Evolutionary conservation across 2,888 invertebrate species (phyloP), one percentile per base, ranked within the genome.

Genomic region (Lampropteryx suffumata): DNA sequence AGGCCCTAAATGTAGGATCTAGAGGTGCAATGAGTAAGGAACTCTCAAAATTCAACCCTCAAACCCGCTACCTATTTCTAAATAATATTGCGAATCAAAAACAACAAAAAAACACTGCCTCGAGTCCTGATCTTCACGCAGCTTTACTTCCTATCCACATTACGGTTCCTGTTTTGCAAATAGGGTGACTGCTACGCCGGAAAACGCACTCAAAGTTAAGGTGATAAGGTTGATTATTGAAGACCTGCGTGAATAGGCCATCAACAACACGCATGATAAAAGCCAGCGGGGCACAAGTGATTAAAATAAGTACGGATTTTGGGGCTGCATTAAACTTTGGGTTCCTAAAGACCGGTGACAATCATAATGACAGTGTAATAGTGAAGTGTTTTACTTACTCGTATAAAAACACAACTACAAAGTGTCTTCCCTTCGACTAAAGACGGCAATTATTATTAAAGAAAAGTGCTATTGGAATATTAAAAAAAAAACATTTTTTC

Each of bases 251-350:
- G 51, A 45, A 57, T 51, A 60, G 69, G 62, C 75, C 69, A 79
- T 79, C 76, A 78, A 74, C 67, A 71, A 73, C 79, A 80, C 78
- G 77, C 78, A 80, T 83, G 82, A 84, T 83, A 81, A 78, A 79
- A 78, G 77, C 75, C 79, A 76, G 78, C 76, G 73, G 82, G 79
- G 76, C 69, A 73, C 75, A 71, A 79, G 84, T 84, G 86, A 86
- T 86, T 86, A 86, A 86, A 85, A 84, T 85, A 84, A 85, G 84
- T 81, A 80, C 75, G 83, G 82, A 84, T 84, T 84, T 83, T 71
- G 84, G 78, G 82, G 82, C 75, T 69, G 64, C 69, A 68, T 67
- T 76, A 9, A 40, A n/a, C 30, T 24, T 42, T 32, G 14, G 13
- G 12, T 11, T 42, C 9, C n/a, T 42, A n/a, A 13, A 21, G 21